Evolutionary conservation across 1,140 invertebrate species (phyloP), one percentile per base, ranked within the genome.

Genomic region (Drosophila auraria): DNA sequence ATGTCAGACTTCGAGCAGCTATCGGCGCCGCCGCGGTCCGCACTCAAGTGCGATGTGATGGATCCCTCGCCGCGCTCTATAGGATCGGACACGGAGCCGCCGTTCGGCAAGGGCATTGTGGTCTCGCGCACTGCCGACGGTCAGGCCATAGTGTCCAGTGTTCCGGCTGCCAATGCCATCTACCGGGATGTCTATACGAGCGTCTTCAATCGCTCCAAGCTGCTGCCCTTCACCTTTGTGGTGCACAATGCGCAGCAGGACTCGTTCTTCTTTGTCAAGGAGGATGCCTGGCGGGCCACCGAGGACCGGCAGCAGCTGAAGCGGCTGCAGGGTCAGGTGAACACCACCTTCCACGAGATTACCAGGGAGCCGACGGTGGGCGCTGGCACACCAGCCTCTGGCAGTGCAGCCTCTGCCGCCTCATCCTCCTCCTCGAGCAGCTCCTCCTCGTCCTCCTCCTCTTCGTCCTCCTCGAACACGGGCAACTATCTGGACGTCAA

Each of bases 211-310:
- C 95, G 97, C 64, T 98, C 98, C 0, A 96, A 96, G 84, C 95
- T 98, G 75, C 93, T 99, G 47, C 97, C 97, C 47, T 97, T 98
- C 82, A 97, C 97, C 3, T 97, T 98, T 82, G 96, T 98, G 2
- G 96, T 98, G 12, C 97, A 98, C 93, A 97, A 96, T 51, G 96
- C 96, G 2, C 96, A 97, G 78, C 97, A 98, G 91, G 98, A 99
- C 89, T 96, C 97, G 12, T 98, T 99, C 93, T 98, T 98, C 93
- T 99, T 99, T 92, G 97, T 99, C 1, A 99, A 99, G 93, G 96
- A 97, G 83, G 96, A 98, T 69, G 95, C 96, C 1, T 97, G 97
- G 96, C 95, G 97, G 40, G 97, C 97, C 0, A 96, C 95, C 45
- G 97, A 98, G 81, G 98, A 99, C 91, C 95, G 97, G 71, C 96